Evolutionary conservation across 2,797 vertebrate species (phyloP).

Genomic region (Coreius guichenoti): DNA sequence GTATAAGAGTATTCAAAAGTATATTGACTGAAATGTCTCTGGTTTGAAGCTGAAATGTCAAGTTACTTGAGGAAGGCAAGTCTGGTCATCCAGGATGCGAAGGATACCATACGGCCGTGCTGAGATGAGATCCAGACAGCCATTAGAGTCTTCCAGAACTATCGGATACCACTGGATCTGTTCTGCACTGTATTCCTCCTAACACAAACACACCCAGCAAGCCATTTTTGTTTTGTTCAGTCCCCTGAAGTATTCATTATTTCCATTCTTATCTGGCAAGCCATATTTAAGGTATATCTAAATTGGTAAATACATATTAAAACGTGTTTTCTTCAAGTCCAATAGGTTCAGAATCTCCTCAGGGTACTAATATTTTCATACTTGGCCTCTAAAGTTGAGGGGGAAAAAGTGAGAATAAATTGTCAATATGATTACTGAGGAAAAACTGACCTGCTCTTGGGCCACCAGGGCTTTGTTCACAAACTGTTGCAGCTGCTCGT

Average conservation of each 20-base stretch:
- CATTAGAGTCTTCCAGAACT: constrained; percentile 71
- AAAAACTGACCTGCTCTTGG: constrained; percentile 87
- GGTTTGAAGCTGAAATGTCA: not conserved
- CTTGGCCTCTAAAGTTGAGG: too few relatives aligned
- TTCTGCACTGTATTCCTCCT: constrained; percentile 88
- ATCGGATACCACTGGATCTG: constrained; percentile 84
- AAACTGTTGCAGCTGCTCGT: constrained; percentile 87
- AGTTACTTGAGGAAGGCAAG: constrained; percentile 85
- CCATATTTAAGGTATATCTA: not conserved
- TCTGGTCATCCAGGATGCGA: constrained; percentile 89
- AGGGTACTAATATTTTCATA: not conserved
- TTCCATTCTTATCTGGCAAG: not conserved
- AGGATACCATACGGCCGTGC: constrained; percentile 87
- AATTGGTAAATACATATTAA: too few relatives aligned
- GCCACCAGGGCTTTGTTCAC: constrained; percentile 81
- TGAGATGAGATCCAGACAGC: constrained; percentile 86
- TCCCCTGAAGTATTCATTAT: not conserved
- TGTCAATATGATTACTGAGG: too few relatives aligned
- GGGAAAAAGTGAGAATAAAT: not conserved
- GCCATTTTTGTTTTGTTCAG: not conserved
- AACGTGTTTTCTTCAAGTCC: not conserved
- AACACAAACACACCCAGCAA: constrained; percentile 18
- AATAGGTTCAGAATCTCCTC: not conserved
- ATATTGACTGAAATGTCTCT: not conserved
- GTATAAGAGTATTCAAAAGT: not conserved